Evolutionary conservation across 2,113 vertebrate genomes (phyloP), one percentile per base, ranked within the genome.

Genomic region (Leptocoma aspasia): DNA sequence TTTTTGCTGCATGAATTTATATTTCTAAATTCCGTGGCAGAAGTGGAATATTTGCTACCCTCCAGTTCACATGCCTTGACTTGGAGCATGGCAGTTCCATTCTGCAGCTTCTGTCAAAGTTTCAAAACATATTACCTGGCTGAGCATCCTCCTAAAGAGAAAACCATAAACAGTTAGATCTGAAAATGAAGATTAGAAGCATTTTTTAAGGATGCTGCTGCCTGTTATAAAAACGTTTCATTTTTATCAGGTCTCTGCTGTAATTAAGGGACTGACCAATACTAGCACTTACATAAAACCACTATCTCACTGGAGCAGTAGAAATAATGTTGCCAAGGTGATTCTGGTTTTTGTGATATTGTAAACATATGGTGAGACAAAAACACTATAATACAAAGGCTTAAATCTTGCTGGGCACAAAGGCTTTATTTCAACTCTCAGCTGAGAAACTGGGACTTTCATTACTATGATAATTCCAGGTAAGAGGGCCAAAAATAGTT

Each of bases 291-390:
- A 30, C 22, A 64, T 81, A 95, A 92, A 94, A 49, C 64, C 70
- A 95, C 65, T 94, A 89, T 97, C 83, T 94, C 78, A 57, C 76
- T 73, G 66, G 89, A 95, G 63, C 91, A 94, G 89, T 91, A 81
- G 63, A 86, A 96, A 78, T 75, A 41, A 53, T 41, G 69, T 82
- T 89, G 81, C 86, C 82, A 94, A 95, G 44, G 85, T 92, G 75
- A 94, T 82, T 86, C 89, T 81, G 86, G 0, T 65, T 76, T 82
- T 56, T 84, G 59, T 89, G 91, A 94, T 91, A 83, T 81, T 89
- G 65, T 72, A 92, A 95, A 82, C 86, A 93, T 83, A 92, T 66
- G 87, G 76, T 72, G 61, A 94, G 64, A 45, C 52, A 78, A 68
- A 71, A 76, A 13, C 45, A 66, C 7, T 23, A 0, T 73, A 63